Base-by-base conservation (phyloP, 2,888 invertebrate genomes). In the Phaonia tiefii region DNA sequence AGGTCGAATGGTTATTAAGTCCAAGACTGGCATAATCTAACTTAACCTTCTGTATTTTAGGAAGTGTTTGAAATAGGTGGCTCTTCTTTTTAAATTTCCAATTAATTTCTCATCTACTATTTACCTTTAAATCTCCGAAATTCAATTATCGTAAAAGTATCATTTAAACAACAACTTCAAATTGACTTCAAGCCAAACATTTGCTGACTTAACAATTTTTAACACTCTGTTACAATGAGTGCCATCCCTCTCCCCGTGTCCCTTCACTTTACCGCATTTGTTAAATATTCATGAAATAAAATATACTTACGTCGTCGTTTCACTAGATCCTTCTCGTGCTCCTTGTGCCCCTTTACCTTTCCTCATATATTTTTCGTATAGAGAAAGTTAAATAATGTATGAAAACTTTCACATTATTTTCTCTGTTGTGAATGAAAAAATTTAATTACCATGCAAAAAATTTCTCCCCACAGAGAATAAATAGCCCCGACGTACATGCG, bases 241-340 rank as follows among this genome's bases (percentile, higher is more conserved):
- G n/a, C 17, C 17, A 11, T 20, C 15, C 1, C 7, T 22, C 8
- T 15, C 8, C 4, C 13, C 15, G 31, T 8, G 7, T 37, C 2
- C 8, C 10, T 49, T 39, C 8, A 31, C 31, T 31, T 31, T 51
- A 11, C 51, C 22, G 22, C 10, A 22, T 2, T 22, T 46, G 71
- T 75, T 37, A 72, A 72, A 58, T 75, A 75, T 79, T 79, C 71
- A 79, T 44, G 74, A 58, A 65, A 22, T 71, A 63, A 44, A 63
- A 69, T 26, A 74, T 2, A 65, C 20, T 37, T 60, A 42, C 7
- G 39, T 60, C 15, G n/a, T 31, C 8, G 31, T 8, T 31, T 3
- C 31, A 31, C 31, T 8, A 31, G 31, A 31, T 25, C 54, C 25
- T 54, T 25, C 13, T 13, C 54, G 1, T 25, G 54, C 25, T 7